These are phyloP conservation scores for Graphium colonna DNA, from an alignment of 2,888 invertebrate species.

Conservation along the genomic window DNA sequence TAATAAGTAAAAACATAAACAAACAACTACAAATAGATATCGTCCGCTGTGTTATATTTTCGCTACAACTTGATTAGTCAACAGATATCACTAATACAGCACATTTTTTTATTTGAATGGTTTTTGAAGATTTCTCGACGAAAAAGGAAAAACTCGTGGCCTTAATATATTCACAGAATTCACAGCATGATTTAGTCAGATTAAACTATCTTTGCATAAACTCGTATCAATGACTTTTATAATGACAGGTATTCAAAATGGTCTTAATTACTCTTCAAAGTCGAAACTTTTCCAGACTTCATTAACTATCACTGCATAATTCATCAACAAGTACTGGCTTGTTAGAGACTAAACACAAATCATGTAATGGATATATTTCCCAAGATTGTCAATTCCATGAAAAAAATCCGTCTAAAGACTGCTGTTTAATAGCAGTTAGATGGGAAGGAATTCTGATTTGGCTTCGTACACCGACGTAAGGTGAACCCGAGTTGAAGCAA, in stretches of 20 bases:
- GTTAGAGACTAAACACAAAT: too few species aligned
- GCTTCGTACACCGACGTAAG: slow-evolving; percentile 31
- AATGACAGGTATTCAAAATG: slow-evolving; percentile 29
- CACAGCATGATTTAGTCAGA: slow-evolving; percentile 24
- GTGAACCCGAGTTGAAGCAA: slow-evolving; percentile 33
- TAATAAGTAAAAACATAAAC: slow-evolving; percentile 26
- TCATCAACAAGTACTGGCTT: slow-evolving; percentile 24
- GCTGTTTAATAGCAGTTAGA: slow-evolving; percentile 23
- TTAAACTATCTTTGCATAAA: slow-evolving; percentile 29
- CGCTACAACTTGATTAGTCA: slow-evolving; percentile 30
- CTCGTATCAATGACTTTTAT: slow-evolving; percentile 30
- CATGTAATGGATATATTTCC: too few species aligned
- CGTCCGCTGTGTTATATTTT: slow-evolving; percentile 26
- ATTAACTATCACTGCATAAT: slow-evolving; percentile 30
- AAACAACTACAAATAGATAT: slow-evolving; percentile 28
- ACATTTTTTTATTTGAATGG: slow-evolving; percentile 31
- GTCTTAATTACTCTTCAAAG: slow-evolving; percentile 28
- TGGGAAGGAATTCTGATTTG: slow-evolving; percentile 27
- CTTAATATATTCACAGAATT: slow-evolving; percentile 28
- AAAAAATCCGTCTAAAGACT: slow-evolving; percentile 2
- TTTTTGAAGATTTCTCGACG: slow-evolving; percentile 30
- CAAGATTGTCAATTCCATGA: too few species aligned
- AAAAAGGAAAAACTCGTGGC: too few species aligned
- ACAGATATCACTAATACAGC: slow-evolving; percentile 31
- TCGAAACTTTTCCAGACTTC: slow-evolving; percentile 28